Evolutionary conservation across 2,113 vertebrate species (phyloP), one percentile per base, ranked within the genome.

Genomic region (Shinisaurus crocodilurus): DNA sequence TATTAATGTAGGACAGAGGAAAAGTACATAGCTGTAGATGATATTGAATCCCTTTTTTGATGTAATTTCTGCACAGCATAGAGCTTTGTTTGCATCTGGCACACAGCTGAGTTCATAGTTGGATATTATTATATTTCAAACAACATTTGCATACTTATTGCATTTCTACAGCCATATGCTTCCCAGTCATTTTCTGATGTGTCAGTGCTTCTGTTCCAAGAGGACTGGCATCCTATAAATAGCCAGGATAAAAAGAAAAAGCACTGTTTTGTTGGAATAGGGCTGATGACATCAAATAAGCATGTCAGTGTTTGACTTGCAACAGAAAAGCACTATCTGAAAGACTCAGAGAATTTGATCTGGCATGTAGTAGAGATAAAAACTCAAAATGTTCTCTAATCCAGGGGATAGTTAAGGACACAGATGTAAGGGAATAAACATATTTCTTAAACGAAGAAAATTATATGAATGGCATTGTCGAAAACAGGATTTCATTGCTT

Each of bases 111-210:
- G 79, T 50, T 87, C 69, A 72, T 82, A 65, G 40, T 75, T 43
- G 37, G 32, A 9, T 63, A 9, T 80, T 91, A 67, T 43, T 87
- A 89, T 5, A 20, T 92, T 45, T 93, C 88, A 93, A 93, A 79
- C 85, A 92, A 72, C 88, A 89, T 91, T 88, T 92, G 83, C 54
- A 92, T 90, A 82, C 67, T 75, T 70, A 88, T 92, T 93, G n/a
- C 20, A n/a, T 92, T 88, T 76, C 63, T 69, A 63, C 79, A 92
- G 76, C 91, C 86, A 87, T 90, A 88, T 86, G 86, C 43, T 91
- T 54, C 75, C 50, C 60, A 76, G 88, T 93, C 91, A 77, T 94
- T 94, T 90, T 91, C n/a, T 75, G 79, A 48, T 20, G 0, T 90
- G 87, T 91, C 83, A 91, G 89, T 85, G 76, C 82, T 85, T 15